Evolutionary conservation across 2,797 vertebrate species (phyloP), one percentile per base, ranked within the genome.

Genomic region (Nothura maculosa): DNA sequence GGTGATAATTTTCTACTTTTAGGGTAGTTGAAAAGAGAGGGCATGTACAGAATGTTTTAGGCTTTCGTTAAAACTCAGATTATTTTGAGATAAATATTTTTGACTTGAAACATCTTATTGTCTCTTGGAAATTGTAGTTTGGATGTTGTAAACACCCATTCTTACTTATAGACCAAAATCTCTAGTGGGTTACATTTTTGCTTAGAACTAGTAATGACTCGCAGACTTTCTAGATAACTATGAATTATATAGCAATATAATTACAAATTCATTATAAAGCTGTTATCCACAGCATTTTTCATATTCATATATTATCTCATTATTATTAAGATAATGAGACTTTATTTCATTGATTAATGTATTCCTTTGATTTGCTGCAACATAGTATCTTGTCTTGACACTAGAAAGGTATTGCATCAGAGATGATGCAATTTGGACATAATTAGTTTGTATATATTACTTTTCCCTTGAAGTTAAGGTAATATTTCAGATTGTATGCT

Each of bases 241-340:
- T 48, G 81, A 90, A 75, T 88, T 64, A 76, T 81, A 18, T 66
- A 81, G 38, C 54, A 76, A 69, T 76, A 27, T 13, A 84, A 69
- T 90, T 47, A 89, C 94, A 79, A 94, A 84, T 54, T 55, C 63
- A 66, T 92, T 77, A 76, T 68, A 81, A 87, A 74, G 47, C 30
- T 78, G 54, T 93, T 94, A 57, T 36, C 72, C 67, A 85, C 77
- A 79, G 60, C n/a, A 42, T 86, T 81, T 78, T 69, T 96, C 62
- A 50, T 86, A 88, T 85, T 90, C 69, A 47, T 63, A 32, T 69
- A 81, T 75, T 40, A 40, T 40, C 40, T 40, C 85, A 84, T 86
- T 88, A 62, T 86, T 88, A 62, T 70, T 64, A 81, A 54, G 75
- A 63, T 81, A 84, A 92, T 62, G 83, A 94, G 48, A 28, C 84